Evolutionary conservation across 2,797 vertebrate species (phyloP).

Genomic region (Neosalanx taihuensis): DNA sequence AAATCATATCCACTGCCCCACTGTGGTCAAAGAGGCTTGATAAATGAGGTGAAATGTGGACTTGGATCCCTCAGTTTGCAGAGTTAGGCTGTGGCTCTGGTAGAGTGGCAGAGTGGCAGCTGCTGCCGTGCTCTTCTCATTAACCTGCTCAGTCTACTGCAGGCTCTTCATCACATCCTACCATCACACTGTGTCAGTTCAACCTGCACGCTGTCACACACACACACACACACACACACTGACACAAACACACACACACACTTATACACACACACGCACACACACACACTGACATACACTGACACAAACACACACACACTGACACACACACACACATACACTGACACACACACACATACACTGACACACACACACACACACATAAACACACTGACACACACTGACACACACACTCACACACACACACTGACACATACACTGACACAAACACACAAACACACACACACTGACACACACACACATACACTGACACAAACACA

Average conservation of each 20-base stretch:
- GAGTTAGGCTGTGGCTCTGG: slow-evolving; percentile 8
- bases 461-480: slow-evolving; percentile 7
- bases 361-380: neutral
- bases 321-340: slow-evolving; percentile 4
- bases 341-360: slow-evolving; percentile 21
- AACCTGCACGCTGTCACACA: slow-evolving; percentile 9
- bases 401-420: neutral
- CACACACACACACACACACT: slow-evolving; percentile 30
- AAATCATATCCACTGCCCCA: slow-evolving; percentile 38
- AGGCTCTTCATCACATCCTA: slow-evolving; percentile 58
- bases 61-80: slow-evolving; percentile 40
- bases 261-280: neutral
- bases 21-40: slow-evolving; percentile 45
- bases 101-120: slow-evolving; percentile 44
- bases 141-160: slow-evolving; percentile 57
- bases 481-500: slow-evolving; percentile 27
- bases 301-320: too few species aligned
- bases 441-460: neutral
- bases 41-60: slow-evolving; percentile 55
- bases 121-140: slow-evolving; percentile 58
- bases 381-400: slow-evolving; percentile 15
- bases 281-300: too few species aligned
- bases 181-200: slow-evolving; percentile 2
- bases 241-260: slow-evolving; percentile 9
- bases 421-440: neutral